phyloP scores from a whole-genome alignment of 2,797 vertebrate genomes.

The Ispidina lecontei region DNA sequence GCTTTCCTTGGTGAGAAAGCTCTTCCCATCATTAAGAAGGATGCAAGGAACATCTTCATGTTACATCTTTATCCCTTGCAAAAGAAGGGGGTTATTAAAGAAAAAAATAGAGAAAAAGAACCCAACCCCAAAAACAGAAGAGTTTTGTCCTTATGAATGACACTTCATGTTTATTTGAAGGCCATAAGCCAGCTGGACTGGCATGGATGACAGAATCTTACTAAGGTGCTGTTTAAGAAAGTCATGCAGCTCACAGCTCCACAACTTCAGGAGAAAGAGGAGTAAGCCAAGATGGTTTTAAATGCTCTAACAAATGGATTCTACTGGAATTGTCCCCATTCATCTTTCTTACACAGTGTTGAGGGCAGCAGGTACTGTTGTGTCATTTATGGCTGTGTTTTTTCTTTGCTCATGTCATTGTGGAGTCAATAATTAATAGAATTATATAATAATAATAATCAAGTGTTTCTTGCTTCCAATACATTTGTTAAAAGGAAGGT shows the following conservation, averaged over 20 bases:
- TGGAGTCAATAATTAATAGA: background rate
- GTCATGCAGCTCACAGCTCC: no score
- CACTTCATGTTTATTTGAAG: no score
- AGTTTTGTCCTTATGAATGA: background rate
- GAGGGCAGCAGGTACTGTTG: background rate
- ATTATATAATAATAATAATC: background rate
- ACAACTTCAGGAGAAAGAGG: no score
- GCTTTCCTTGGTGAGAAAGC: conserved; percentile 3
- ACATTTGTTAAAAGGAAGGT: background rate
- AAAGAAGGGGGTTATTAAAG: background rate
- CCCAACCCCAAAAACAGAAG: background rate
- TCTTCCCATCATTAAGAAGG: background rate
- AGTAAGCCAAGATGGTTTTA: no score
- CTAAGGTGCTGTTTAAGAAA: no score
- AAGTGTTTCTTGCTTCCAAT: background rate
- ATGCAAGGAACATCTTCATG: background rate
- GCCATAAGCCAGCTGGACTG: no score
- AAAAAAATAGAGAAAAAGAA: background rate
- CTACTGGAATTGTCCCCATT: background rate
- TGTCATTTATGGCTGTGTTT: background rate
- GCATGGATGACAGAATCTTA: no score
- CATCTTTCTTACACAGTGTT: background rate
- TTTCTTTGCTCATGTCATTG: background rate
- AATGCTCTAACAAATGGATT: no score
- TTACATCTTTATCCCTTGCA: background rate